Base-by-base conservation (phyloP, 2,113 vertebrate species). In the Garra rufa region DNA sequence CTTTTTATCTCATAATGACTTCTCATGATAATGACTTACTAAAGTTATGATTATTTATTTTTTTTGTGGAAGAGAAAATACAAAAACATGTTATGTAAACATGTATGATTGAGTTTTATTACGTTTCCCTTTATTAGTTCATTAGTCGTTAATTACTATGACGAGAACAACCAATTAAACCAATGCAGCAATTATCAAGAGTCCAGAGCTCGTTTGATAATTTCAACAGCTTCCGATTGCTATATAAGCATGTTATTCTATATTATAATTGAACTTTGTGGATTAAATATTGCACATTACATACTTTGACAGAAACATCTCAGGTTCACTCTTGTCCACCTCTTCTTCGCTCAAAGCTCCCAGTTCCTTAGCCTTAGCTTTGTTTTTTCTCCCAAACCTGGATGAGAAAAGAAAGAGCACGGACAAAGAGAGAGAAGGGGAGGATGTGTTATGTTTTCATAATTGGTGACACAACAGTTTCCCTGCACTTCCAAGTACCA, bases 321-420 rank as follows among this genome's bases (percentile, higher is more conserved):
- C 77, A 55, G 93, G 92, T 2, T 95, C 95, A 61, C 94, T 94
- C 88, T 92, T 94, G 91, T 96, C 96, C 86, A 95, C 83, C 41
- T 98, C 97, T 65, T 97, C 97, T 80, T 97, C 96, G 77, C 92
- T 96, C 69, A 96, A 89, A 1, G 87, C 84, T 2, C 92, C 92
- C 63, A 93, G 87, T 82, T 69, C 26, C 70, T 93, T 94, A 26
- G 77, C 93, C 84, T 96, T 98, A 28, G 95, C 88, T 87, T 98
- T 97, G 89, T 96, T 98, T 91, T 97, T 99, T 92, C 96, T 98
- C 4, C 97, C 97, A 88, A 99, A 98, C 90, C 98, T 99, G 89
- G 74, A 70, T 9, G 89, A 76, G 88, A 6, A 14, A 34, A 21
- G 17, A 82, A 24, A 59, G 3, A 77, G 19, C 65, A 41, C 2